phyloP scores from a whole-genome alignment of 1,140 invertebrate species.

The Zaprionus inermis region DNA sequence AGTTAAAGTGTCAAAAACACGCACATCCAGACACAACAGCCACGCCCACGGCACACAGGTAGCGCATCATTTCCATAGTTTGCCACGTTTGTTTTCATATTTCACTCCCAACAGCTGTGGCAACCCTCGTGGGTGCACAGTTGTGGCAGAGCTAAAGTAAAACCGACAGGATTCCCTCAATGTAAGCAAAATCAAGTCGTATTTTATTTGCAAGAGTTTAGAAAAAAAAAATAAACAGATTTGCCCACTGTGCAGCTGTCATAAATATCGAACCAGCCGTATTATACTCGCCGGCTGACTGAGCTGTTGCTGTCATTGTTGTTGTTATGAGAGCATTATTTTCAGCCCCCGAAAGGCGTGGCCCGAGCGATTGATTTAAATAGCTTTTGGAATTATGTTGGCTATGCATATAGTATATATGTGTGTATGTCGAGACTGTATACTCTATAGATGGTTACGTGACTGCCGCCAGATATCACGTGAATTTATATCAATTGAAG shows the following conservation, averaged over 20 bases:
- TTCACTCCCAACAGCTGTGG: slow-evolving; percentile 21
- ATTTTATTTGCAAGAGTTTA: not conserved
- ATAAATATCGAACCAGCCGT: slow-evolving; percentile 73
- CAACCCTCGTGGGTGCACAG: slow-evolving; percentile 30
- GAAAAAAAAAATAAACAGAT: not conserved
- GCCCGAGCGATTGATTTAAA: slow-evolving; percentile 71
- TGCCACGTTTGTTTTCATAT: not conserved
- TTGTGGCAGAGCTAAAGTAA: no score
- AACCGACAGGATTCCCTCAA: not conserved
- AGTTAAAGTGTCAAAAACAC: slow-evolving; percentile 80
- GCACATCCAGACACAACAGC: slow-evolving; percentile 15
- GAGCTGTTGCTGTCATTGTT: not conserved
- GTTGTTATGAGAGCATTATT: not conserved
- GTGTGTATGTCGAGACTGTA: not conserved
- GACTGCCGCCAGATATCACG: slow-evolving; percentile 43
- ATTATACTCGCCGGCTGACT: slow-evolving; percentile 41
- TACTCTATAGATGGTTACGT: slow-evolving; percentile 11
- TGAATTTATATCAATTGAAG: slow-evolving; percentile 65
- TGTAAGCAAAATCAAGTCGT: no score
- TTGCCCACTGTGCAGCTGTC: slow-evolving; percentile 49
- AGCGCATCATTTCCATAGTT: slow-evolving; percentile 9
- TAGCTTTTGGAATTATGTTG: slow-evolving; percentile 70
- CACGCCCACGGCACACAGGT: slow-evolving; percentile 11
- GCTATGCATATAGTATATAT: slow-evolving; percentile 1
- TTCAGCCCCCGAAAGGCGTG: slow-evolving; percentile 13